These are phyloP conservation scores for Carollia perspicillata DNA, from an alignment of 2,113 vertebrate genomes.

Conservation along the genomic window DNA sequence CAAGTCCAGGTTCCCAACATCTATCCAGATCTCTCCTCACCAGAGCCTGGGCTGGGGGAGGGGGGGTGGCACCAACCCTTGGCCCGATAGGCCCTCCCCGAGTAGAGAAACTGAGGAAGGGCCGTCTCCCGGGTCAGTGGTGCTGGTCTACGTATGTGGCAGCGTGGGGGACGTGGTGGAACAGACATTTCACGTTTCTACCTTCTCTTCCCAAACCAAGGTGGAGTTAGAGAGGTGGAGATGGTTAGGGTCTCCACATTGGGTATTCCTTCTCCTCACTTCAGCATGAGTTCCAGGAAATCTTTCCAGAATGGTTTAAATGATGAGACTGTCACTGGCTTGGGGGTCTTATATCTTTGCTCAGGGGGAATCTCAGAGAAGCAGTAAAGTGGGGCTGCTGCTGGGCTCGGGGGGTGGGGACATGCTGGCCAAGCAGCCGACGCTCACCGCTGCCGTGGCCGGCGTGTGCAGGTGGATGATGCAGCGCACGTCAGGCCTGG, in stretches of 20 bases:
- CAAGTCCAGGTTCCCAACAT: not conserved
- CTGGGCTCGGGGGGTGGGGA: rapidly evolving
- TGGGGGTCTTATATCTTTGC: not conserved
- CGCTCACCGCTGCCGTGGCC: conserved; percentile 88
- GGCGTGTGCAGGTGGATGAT: conserved; percentile 93
- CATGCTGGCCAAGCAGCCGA: rapidly evolving
- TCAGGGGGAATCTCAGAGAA: not conserved
- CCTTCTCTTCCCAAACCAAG: not conserved
- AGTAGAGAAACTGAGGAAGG: not conserved
- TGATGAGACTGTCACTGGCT: not conserved
- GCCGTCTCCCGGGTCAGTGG: rapidly evolving
- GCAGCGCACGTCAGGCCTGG: conserved; percentile 91
- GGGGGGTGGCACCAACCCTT: not conserved
- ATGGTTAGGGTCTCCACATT: not conserved
- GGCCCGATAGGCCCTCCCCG: no score
- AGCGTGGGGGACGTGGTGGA: rapidly evolving
- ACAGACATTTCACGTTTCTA: not conserved
- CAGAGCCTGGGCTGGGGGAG: not conserved
- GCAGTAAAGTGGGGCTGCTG: not conserved
- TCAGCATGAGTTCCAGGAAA: not conserved
- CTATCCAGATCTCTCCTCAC: not conserved
- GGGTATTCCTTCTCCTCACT: not conserved
- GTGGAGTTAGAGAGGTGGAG: not conserved
- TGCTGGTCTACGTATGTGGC: rapidly evolving
- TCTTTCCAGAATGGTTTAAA: not conserved